Base-by-base conservation (phyloP, 2,113 vertebrate species). In the Columba janthina region DNA sequence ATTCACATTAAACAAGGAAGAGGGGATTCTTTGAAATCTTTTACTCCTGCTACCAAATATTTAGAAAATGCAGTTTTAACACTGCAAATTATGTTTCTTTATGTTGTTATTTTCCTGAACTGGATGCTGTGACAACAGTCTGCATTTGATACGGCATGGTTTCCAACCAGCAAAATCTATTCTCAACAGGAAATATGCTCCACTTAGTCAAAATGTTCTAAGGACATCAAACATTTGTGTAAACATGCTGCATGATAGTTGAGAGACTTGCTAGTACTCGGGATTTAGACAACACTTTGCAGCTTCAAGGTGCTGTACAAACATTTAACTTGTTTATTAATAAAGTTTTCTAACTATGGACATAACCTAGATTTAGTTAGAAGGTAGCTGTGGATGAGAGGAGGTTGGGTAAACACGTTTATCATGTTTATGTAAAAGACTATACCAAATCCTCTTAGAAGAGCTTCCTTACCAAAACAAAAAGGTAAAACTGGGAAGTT, bases 321-420 rank as follows among this genome's bases (percentile, higher is more conserved):
- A 93, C 94, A 95, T 87, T 96, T 85, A 93, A 77, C 85, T 95
- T 93, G 92, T 90, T 94, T 92, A 96, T 96, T 96, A 95, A 95
- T 94, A 88, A 85, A 53, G 58, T 92, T 92, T 93, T 92, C 86
- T 94, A 93, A 85, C 93, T 51, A 65, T 93, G 93, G 93, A 94
- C 80, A 36, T 95, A 96, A 97, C 93, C 92, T 90, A 96, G 92
- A 93, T 96, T 96, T 82, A 74, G 89, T 81, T 56, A 65, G 70
- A 71, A 94, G 70, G 11, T 36, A 56, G 80, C 54, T 72, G 56
- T 51, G 25, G 54, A 70, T 72, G 65, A 86, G 67, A 84, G 88
- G 28, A 84, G 17, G n/a, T 11, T 78, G 58, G 70, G 36, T 85
- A 90, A 87, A 89, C 54, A 82, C 73, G 50, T 92, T 94, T 81